Conservation (phyloP, 2,113 vertebrate species). For the Australoheros scitulus region DNA sequence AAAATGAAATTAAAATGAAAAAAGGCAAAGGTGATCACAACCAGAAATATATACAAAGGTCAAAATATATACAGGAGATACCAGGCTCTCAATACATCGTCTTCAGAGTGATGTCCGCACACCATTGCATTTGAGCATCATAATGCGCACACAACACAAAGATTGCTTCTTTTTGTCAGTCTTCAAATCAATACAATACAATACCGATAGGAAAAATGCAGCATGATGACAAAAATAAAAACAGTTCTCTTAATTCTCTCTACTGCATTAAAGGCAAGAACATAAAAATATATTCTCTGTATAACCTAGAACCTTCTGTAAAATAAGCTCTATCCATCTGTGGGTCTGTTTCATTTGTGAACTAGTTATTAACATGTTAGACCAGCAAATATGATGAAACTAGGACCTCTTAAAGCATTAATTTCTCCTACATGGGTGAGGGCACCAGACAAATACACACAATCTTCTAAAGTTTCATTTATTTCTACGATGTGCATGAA, state of each 20-base stretch:
- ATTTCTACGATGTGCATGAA: conserved; percentile 27
- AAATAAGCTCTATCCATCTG: conserved; percentile 56
- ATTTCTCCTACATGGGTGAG: conserved; percentile 24
- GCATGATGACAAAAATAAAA: conserved; percentile 66
- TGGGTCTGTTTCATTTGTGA: conserved; percentile 45
- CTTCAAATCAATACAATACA: conserved; percentile 59
- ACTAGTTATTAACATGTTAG: conserved; percentile 22
- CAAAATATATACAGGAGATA: conserved; percentile 81
- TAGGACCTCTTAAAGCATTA: conserved; percentile 58
- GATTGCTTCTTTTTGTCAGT: conserved; percentile 58
- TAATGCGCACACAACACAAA: conserved; percentile 71
- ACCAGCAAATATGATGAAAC: conserved; percentile 51
- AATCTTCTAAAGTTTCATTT: conserved; percentile 24
- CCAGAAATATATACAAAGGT: conserved; percentile 82
- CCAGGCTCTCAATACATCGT: conserved; percentile 57
- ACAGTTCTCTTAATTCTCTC: conserved; percentile 41
- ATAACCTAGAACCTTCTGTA: conserved; percentile 54
- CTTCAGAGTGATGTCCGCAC: conserved; percentile 63
- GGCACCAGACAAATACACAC: conserved; percentile 24
- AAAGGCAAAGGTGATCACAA: conserved; percentile 83
- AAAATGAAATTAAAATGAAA: conserved; percentile 65
- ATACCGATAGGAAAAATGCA: conserved; percentile 75
- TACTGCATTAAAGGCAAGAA: conserved; percentile 68
- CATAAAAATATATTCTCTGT: conserved; percentile 76
- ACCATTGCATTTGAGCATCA: conserved; percentile 62